Evolutionary conservation across 2,113 vertebrate species (phyloP), one percentile per base, ranked within the genome.

Genomic region (Orientallactaga bullata): DNA sequence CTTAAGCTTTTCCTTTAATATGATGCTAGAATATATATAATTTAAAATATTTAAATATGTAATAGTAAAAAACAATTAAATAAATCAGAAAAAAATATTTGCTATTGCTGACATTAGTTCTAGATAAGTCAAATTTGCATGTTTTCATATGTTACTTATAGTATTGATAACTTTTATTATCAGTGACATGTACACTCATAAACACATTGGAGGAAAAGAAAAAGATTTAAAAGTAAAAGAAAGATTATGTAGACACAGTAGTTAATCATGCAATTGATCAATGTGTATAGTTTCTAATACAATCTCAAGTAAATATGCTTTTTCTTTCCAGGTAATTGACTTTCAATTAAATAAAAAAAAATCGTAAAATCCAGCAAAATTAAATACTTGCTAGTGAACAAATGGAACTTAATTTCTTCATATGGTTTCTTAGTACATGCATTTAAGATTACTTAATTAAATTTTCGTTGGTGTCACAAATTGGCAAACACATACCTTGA

Each of bases 361-460:
- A 47, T 47, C 5, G 26, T 15, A 30, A 35, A 85, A 96, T 16
- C n/a, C 28, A 95, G 71, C 80, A 95, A 95, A 94, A 78, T 85
- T 30, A 85, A 96, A 20, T 0, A 94, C 78, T 87, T 92, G 24
- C 21, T 95, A 16, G 4, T n/a, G 1, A 96, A 90, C 15, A 82
- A 78, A 18, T 86, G 72, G 63, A 76, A 58, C 71, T 78, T 71
- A 94, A 9, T 91, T 68, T 94, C 71, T 94, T 95, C 85, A 65
- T 80, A 35, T 93, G 21, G 60, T 26, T 55, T 78, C 88, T 35
- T 94, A 95, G 73, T 90, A 28, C 15, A 83, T 18, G 39, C 13
- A 30, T 95, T 88, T 95, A 74, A 92, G 21, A 96, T 93, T 0
- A 92, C 95, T 95, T 65, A 58, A 72, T 96, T 96, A 94, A 89